Conservation (phyloP, 2,797 vertebrate species). For the Erpetoichthys calabaricus region DNA sequence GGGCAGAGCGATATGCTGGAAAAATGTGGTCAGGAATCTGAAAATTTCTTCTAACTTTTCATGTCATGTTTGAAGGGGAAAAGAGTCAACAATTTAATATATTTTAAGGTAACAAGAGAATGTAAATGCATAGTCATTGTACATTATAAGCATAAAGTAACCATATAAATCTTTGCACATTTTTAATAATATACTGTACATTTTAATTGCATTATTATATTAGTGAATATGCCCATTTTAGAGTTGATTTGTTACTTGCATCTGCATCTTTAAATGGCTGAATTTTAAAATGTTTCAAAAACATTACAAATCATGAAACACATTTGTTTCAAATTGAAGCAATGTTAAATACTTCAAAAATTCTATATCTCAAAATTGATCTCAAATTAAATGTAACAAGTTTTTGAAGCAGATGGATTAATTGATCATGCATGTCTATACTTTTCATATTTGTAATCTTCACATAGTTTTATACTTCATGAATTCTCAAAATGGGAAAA, state of each 20-base stretch:
- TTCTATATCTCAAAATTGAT: neutral
- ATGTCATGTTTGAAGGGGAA: neutral
- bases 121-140: neutral
- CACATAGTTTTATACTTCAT: too few species aligned
- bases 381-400: too few species aligned
- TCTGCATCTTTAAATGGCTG: neutral
- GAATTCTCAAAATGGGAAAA: too few species aligned
- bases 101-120: neutral
- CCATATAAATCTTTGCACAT: neutral
- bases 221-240: too few species aligned
- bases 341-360: neutral
- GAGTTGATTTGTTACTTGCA: too few species aligned
- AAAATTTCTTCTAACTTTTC: neutral
- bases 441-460: too few species aligned
- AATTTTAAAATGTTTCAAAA: neutral
- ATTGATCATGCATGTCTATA: too few species aligned
- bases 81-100: neutral
- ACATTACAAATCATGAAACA: neutral
- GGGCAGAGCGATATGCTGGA: neutral
- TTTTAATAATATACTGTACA: neutral
- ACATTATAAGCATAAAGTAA: neutral
- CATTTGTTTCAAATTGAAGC: neutral
- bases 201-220: too few species aligned
- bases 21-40: neutral
- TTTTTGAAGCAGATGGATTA: too few species aligned